Conservation (phyloP, 2,797 vertebrate species). For the Pseudochirops cupreus region DNA sequence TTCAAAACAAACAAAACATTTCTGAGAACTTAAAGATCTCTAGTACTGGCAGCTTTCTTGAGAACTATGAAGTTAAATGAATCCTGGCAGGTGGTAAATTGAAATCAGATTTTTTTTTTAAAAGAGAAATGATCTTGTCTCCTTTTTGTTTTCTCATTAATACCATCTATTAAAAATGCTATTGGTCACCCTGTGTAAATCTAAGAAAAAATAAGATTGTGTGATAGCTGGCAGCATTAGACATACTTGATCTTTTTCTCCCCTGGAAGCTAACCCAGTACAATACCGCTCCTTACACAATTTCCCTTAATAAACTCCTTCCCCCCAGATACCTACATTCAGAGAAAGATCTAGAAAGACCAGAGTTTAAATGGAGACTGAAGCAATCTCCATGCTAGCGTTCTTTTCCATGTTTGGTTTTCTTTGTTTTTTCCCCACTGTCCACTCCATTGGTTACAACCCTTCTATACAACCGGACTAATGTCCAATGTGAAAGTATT, state of each 20-base stretch:
- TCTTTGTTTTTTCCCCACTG: too few species aligned
- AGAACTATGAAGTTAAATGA: background rate
- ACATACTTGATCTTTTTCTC: background rate
- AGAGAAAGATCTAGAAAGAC: too few species aligned
- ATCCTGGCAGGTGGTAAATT: background rate
- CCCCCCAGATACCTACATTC: too few species aligned
- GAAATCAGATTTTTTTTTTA: background rate
- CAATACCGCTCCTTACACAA: background rate
- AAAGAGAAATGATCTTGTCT: too few species aligned
- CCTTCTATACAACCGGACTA: too few species aligned
- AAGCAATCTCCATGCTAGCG: too few species aligned
- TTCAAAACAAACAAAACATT: background rate
- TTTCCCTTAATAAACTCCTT: background rate
- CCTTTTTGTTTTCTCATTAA: too few species aligned
- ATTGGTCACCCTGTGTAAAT: background rate
- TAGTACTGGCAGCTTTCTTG: background rate
- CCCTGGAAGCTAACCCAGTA: background rate
- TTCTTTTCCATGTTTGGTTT: too few species aligned
- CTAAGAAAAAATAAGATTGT: background rate
- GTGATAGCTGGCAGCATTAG: background rate
- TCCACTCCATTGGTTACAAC: too few species aligned
- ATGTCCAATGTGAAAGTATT: too few species aligned
- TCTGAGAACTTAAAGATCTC: background rate
- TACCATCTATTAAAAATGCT: background rate
- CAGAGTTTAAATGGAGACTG: too few species aligned